Evolutionary conservation across 2,888 invertebrate species (phyloP), one percentile per base, ranked within the genome.

Genomic region (Tetragonula carbonaria): DNA sequence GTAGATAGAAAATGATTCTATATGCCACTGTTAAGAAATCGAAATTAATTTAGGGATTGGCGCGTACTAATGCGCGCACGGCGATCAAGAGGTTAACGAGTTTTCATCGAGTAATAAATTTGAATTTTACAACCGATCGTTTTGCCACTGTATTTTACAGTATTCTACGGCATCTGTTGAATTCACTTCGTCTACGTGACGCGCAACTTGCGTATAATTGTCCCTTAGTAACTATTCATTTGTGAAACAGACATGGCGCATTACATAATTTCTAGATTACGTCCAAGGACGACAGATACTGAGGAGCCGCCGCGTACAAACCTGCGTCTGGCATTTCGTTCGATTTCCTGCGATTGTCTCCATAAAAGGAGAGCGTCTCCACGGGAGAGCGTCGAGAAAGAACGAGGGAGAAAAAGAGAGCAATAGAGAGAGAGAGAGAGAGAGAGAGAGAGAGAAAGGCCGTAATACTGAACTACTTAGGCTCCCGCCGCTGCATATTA

Each of bases 261-360:
- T 90, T 91, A 85, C 87, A 89, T 89, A 91, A 90, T 89, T 71
- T 67, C 87, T 68, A 86, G 90, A 90, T 90, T 77, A 84, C 84
- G 85, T 80, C 87, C 90, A 92, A 91, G 91, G 91, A 75, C 90
- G 77, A 74, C 65, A 62, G 76, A 75, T 62, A 45, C 62, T 18
- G 4, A 23, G 28, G 33, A 28, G 38, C 50, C 28, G 38, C 50
- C 28, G 14, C 13, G 38, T 45, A 55, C 55, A 38, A 67, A 55
- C 16, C 53, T 55, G 23, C 11, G n/a, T 55, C 55, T 16, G 23
- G 78, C 55, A 45, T 76, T 72, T 57, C 74, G 28, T 45, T 59
- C 63, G 76, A 68, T 74, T 71, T 77, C 45, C 23, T 76, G 21
- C 71, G 53, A 81, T 74, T 78, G 62, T 82, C 51, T 23, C 77